Base-by-base conservation (phyloP, 2,113 vertebrate genomes). In the Thinocorus orbignyianus region DNA sequence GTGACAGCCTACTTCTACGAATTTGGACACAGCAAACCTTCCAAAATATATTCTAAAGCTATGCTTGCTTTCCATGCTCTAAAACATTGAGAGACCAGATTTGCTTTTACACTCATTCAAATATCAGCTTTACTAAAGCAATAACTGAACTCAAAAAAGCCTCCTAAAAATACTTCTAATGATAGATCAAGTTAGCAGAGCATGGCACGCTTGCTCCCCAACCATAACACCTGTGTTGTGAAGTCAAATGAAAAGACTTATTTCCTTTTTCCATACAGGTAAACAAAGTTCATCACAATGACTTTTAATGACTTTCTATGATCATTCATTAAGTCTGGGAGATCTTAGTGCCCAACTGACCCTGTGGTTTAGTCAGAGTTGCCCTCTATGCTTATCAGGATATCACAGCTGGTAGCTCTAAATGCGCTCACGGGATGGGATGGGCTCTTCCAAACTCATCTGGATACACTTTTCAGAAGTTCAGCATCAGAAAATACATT, bases 401-500 rank as follows among this genome's bases (percentile, higher is more conserved):
- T 31, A 85, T 85, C 70, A 62, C 44, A 88, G 39, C 55, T 5
- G 6, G 65, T 49, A 70, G 48, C 77, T 81, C 6, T 68, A 65
- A 89, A 77, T 44, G 66, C 18, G 65, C 25, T 80, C 64, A 30
- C 3, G 12, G 69, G 44, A 85, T 44, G 42, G 42, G 13, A 81
- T 46, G 44, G 33, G 18, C 39, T 81, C 66, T 66, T 86, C 72
- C 68, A 79, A 80, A 81, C 79, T 88, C 54, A 85, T 86, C 85
- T 68, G 64, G 73, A 78, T 86, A 88, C 42, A 77, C 37, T 93
- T 94, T 93, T 95, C 85, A 91, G 76, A 95, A 95, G 65, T 91
- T 91, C 72, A 95, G 26, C 81, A 90, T 88, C 81, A 94, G 76
- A 90, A 95, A 95, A 95, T 23, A 65, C 33, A 79, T 84, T 96